Conservation (phyloP, 2,113 vertebrate species). For the Myotis lucifugus region DNA sequence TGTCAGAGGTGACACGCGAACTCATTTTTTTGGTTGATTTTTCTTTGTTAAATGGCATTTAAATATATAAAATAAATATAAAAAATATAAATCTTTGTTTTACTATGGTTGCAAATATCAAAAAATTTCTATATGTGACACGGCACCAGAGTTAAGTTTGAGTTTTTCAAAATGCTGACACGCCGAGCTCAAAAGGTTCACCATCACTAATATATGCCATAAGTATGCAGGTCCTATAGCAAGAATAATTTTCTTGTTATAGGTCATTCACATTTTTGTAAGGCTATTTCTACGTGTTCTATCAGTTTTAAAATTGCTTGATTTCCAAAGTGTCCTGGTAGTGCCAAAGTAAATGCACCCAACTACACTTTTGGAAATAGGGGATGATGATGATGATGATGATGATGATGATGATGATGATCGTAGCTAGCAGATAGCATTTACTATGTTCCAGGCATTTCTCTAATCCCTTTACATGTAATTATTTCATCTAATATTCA, state of each 20-base stretch:
- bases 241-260: background rate
- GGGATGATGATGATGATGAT: background rate
- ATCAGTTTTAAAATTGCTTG: slow-evolving; percentile 29
- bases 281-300: background rate
- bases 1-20: too few relatives aligned
- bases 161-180: too few relatives aligned
- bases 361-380: slow-evolving; percentile 7
- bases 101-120: too few relatives aligned
- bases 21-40: too few relatives aligned
- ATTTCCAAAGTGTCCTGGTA: slow-evolving; percentile 26
- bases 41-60: too few relatives aligned
- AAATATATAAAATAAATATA: too few relatives aligned
- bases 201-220: background rate
- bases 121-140: too few relatives aligned
- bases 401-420: background rate
- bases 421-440: background rate
- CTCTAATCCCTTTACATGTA: background rate
- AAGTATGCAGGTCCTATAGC: background rate
- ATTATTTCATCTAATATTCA: slow-evolving; percentile 56
- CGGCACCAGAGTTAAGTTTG: too few relatives aligned
- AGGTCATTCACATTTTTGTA: background rate
- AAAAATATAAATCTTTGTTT: too few relatives aligned
- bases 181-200: too few relatives aligned
- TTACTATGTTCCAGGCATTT: slow-evolving; percentile 28
- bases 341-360: background rate